A percentile compares a stretch with the other conserved stretches of the same genome.
phyloP scores from a whole-genome alignment of 1,140 invertebrate species.

The Phenacoccus solenopsis region DNA sequence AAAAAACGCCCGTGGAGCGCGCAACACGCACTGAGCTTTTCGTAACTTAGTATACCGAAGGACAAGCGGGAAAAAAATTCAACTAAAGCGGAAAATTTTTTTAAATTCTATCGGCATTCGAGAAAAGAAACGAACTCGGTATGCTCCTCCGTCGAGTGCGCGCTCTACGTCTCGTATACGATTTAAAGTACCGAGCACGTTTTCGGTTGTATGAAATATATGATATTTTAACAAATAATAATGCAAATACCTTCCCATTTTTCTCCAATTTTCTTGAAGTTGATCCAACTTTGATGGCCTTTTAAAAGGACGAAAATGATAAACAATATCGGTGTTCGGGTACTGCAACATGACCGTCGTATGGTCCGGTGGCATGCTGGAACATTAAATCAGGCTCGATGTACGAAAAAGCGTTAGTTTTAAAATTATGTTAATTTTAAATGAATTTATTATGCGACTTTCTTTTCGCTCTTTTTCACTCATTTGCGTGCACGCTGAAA shows the following conservation, averaged over 20 bases:
- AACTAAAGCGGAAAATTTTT: background rate
- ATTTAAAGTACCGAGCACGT: background rate
- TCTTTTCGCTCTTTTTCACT: too few relatives aligned
- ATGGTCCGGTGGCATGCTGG: background rate
- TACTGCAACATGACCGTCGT: constrained; percentile 1
- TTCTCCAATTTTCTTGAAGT: constrained; percentile 37
- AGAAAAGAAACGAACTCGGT: background rate
- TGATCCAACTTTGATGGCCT: constrained; percentile 36
- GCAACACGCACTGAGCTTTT: background rate
- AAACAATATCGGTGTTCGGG: background rate
- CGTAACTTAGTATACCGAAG: background rate
- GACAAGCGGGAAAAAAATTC: background rate
- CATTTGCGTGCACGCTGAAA: too few relatives aligned
- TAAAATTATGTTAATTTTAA: too few relatives aligned
- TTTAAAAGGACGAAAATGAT: constrained; percentile 28
- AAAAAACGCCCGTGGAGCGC: background rate
- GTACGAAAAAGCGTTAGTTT: too few relatives aligned
- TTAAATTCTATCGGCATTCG: background rate
- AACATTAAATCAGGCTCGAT: too few relatives aligned
- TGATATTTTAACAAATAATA: constrained; percentile 4
- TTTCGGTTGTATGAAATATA: background rate
- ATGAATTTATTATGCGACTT: too few relatives aligned
- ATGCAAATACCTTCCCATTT: constrained; percentile 36
- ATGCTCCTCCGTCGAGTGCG: background rate
- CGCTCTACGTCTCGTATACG: too few relatives aligned